A percentile compares a stretch with the other conserved stretches of the same genome.
Conservation (phyloP, 2,888 invertebrate species). For the Ditula angustiorana region DNA sequence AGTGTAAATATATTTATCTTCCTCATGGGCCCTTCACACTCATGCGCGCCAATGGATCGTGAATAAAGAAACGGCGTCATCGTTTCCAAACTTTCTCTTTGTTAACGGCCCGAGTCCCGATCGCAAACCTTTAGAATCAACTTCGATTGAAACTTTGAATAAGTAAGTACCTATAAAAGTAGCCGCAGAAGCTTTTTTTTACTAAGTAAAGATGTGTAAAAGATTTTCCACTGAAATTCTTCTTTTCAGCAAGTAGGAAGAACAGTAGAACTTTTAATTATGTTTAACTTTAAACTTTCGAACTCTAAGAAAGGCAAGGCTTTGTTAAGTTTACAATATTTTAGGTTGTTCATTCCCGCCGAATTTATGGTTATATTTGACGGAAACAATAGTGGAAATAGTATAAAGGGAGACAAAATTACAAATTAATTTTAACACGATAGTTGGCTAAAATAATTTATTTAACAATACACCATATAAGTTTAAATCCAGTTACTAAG, state of each 20-base stretch:
- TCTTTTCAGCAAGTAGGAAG: not conserved
- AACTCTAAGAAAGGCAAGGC: not conserved
- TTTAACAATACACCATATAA: constrained; percentile 33
- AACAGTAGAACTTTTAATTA: not conserved
- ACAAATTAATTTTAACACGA: too few relatives aligned
- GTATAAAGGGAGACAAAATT: too few relatives aligned
- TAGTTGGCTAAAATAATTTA: not conserved
- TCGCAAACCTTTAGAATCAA: constrained; percentile 41
- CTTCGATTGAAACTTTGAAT: too few relatives aligned
- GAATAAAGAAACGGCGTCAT: not conserved
- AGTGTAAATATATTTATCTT: not conserved
- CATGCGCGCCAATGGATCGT: not conserved
- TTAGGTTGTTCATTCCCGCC: not conserved
- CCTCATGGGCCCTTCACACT: not conserved
- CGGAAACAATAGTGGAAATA: too few relatives aligned
- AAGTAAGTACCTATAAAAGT: too few relatives aligned
- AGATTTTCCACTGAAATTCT: constrained; percentile 41
- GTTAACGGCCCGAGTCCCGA: constrained; percentile 14
- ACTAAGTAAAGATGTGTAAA: too few relatives aligned
- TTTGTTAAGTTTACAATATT: not conserved
- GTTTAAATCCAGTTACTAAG: too few relatives aligned
- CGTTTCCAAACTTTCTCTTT: not conserved
- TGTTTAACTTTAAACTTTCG: constrained; percentile 4
- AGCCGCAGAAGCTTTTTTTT: too few relatives aligned
- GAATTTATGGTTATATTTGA: not conserved